A percentile compares a stretch with the other conserved stretches of the same genome.
Conservation (phyloP, 2,888 invertebrate species). For the Spodoptera littoralis region DNA sequence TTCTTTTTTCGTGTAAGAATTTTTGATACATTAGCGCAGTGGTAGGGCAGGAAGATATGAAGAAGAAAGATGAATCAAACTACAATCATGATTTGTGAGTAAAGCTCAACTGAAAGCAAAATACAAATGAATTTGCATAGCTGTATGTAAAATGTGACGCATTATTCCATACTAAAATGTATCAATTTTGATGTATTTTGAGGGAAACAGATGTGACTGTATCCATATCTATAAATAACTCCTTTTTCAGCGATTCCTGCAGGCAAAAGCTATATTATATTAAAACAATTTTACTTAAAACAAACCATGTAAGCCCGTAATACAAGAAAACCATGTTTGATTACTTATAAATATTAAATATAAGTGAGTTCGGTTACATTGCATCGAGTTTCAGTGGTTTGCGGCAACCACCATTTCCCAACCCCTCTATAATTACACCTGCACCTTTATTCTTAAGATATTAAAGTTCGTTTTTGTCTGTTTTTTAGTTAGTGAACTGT, state of each 20-base stretch:
- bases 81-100: too few species aligned
- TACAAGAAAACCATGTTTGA: slow-evolving; percentile 49
- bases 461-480: slow-evolving; percentile 27
- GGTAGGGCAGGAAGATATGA: slow-evolving; percentile 6
- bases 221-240: too few species aligned
- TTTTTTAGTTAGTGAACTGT: neutral
- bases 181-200: too few species aligned
- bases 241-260: too few species aligned
- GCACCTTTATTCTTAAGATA: fast-evolving
- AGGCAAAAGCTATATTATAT: too few species aligned
- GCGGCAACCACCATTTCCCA: slow-evolving; percentile 42
- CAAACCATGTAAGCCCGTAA: slow-evolving; percentile 27
- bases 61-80: neutral
- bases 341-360: slow-evolving; percentile 55
- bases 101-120: too few species aligned
- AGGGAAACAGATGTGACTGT: too few species aligned
- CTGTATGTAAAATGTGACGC: too few species aligned
- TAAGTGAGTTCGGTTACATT: slow-evolving; percentile 43
- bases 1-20: slow-evolving; percentile 31
- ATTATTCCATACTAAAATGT: too few species aligned
- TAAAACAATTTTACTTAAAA: slow-evolving; percentile 9
- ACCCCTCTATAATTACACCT: neutral
- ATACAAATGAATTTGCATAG: too few species aligned
- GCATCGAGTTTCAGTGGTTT: slow-evolving; percentile 79
- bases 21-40: slow-evolving; percentile 37